Conservation (phyloP, 2,113 vertebrate species). For the Gymnarchus niloticus region DNA sequence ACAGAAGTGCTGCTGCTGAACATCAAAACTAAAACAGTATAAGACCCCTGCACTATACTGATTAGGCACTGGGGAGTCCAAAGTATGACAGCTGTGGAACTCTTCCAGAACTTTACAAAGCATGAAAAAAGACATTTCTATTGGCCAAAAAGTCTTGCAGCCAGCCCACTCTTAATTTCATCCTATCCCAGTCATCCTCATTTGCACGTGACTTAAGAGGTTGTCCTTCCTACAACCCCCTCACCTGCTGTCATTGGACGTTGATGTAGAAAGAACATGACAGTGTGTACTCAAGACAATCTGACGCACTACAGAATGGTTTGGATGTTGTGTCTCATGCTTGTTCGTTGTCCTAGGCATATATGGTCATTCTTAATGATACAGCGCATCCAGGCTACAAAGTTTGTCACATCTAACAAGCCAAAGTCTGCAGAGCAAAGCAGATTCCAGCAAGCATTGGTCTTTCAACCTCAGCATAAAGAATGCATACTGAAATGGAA, state of each 20-base stretch:
- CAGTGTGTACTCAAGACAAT: not conserved
- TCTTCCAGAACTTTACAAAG: slow-evolving; percentile 38
- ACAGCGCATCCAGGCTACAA: not conserved
- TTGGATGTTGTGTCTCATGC: not conserved
- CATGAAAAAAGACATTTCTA: slow-evolving; percentile 38
- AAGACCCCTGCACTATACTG: not conserved
- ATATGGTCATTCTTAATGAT: not conserved
- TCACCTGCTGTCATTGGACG: not conserved
- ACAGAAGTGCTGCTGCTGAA: not conserved
- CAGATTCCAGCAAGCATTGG: not conserved
- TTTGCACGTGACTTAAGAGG: not conserved
- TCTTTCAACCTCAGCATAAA: not conserved
- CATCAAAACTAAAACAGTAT: not conserved
- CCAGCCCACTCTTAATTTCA: not conserved
- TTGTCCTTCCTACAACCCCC: not conserved
- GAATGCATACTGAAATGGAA: not conserved
- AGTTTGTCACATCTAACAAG: not conserved
- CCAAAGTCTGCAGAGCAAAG: not conserved
- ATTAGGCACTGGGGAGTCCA: not conserved
- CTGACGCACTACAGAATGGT: not conserved
- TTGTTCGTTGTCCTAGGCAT: not conserved
- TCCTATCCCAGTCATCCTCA: not conserved
- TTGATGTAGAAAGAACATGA: not conserved
- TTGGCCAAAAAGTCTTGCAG: not conserved
- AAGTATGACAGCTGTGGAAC: slow-evolving; percentile 21